Base-by-base conservation (phyloP, 2,888 invertebrate species). In the Catocala fraxini region DNA sequence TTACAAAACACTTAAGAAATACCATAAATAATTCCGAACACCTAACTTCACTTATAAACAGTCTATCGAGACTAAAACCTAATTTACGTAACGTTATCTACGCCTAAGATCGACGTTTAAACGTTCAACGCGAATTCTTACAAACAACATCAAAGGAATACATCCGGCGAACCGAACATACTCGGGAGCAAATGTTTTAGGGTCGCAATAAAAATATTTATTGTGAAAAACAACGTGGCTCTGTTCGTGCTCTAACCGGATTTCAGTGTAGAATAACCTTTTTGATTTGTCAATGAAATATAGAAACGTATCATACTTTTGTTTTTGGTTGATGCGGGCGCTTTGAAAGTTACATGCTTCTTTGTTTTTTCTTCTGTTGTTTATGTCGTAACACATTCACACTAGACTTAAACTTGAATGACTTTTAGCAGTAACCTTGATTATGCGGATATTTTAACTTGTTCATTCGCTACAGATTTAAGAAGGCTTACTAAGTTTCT, bases 61-160 rank as follows among this genome's bases (percentile, higher is more conserved):
- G n/a, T 11, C 10, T n/a, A 45, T 45, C 45, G 35, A 12, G n/a
- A 57, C 39, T 47, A 47, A 11, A 47, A 13, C 9, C 47, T 47
- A 47, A 15, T 11, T 15, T 15, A n/a, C 15, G 6, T n/a, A 48
- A n/a, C 15, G 25, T 25, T 47, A 6, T n/a, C 48, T 48, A 12
- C 41, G 42, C 7, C 56, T 39, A 52, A 15, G 6, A 15, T 52
- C 43, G 15, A 39, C 13, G 33, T 41, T 39, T 35, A 34, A n/a
- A 39, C 42, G 48, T 62, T 58, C 59, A 15, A 35, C 42, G 34
- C 52, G 64, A 70, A 67, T 62, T 60, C 51, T 58, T 51, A 53
- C 60, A 53, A 45, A 47, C 34, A 64, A 70, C 72, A 74, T 74
- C 73, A 74, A 74, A 73, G 42, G 53, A 70, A 63, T 35, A 65